Base-by-base conservation (phyloP, 2,888 invertebrate species). In the Euplexia lucipara region DNA sequence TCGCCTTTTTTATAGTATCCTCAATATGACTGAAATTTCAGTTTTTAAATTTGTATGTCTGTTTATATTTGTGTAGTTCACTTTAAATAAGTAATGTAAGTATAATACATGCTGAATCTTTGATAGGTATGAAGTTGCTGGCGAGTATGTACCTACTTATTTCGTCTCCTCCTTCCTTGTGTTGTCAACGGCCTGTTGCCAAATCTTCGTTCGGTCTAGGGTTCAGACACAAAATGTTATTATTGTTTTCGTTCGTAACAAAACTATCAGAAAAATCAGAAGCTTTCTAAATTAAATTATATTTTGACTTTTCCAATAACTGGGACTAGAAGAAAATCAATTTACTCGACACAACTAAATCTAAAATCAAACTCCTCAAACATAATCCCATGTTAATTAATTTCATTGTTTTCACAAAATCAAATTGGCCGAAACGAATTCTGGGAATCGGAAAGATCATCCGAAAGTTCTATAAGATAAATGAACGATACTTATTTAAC, bases 401-500 rank as follows among this genome's bases (percentile, higher is more conserved):
- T 65, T 74, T 82, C 41, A 70, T 67, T 79, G 75, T 79, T 78
- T 75, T 72, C 69, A 18, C 49, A 73, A 78, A 70, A 78, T 78
- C 45, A 71, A 81, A 78, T 71, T 82, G 58, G 60, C 42, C 30
- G 70, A 72, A 68, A 75, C 52, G 49, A 71, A 80, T 75, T 75
- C 66, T 65, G 20, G 34, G 64, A 62, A 75, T 77, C 54, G 47
- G 62, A 75, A 82, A 78, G 80, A 82, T 82, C 66, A 73, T 73
- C 78, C 30, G 22, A 75, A 75, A 82, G 61, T 79, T 79, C 45
- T 30, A 53, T 62, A 79, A 82, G 60, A 81, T 75, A 79, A 82
- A 83, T 73, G 67, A 81, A 79, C 64, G 77, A 78, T 78, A 70
- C 67, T 75, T 70, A 66, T 77, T 77, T 75, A 75, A 77, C 70